Base-by-base conservation (phyloP, 2,797 vertebrate genomes). In the Martes flavigula region DNA sequence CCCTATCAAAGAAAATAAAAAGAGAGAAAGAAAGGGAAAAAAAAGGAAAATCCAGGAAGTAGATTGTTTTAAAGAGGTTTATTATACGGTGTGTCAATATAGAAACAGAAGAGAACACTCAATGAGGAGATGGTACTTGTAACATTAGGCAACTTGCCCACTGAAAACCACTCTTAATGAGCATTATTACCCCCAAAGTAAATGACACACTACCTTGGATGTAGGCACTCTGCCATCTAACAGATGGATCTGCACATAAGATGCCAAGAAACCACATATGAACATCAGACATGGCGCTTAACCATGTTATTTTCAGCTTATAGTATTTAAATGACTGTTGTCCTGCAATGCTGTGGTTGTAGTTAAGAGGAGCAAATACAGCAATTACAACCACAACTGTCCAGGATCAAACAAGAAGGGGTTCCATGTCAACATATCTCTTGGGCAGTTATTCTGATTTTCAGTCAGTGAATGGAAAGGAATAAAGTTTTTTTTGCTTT, bases 221-320 rank as follows among this genome's bases (percentile, higher is more conserved):
- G 40, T 64, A 30, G 43, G 97, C 97, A 96, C 51, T 4, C 0
- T n/a, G 95, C 97, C 97, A 97, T 96, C 54, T 23, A 97, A 97
- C 98, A 98, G 97, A 98, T 98, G 96, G 96, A 87, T 89, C 38
- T 90, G 38, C 66, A 86, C 7, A 17, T 0, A 89, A 79, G 32
- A 91, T 97, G 94, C 96, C 97, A 98, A 96, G 60, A 97, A 97
- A 97, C 64, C 81, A 97, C 95, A 97, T 90, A 96, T 94, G 98
- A 98, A 97, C 97, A 98, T 96, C 96, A 97, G 97, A 94, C 11
- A 12, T 96, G 60, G 96, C 95, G 96, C 92, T 89, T 94, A 97
- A 91, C 94, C 94, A 92, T 97, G 94, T 4, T 97, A 91, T 94
- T 98, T 98, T 97, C 90, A 97, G 97, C 94, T 98, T 97, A 91